These are phyloP conservation scores for Eupeodes luniger DNA, from an alignment of 2,888 invertebrate genomes.

Conservation along the genomic window DNA sequence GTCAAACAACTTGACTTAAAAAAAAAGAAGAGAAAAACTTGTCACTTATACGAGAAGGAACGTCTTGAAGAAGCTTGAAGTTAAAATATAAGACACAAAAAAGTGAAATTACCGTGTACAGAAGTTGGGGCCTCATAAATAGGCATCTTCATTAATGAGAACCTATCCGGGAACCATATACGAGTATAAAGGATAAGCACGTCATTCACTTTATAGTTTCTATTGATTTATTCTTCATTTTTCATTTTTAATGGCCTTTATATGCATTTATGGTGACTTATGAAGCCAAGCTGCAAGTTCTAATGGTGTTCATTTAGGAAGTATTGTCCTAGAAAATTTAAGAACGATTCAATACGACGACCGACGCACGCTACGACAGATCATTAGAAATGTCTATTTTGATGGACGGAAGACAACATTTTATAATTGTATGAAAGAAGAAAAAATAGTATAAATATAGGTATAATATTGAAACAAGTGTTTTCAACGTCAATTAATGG, in stretches of 20 bases:
- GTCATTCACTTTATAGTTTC: neutral
- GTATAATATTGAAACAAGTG: neutral
- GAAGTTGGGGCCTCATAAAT: slow-evolving; percentile 54
- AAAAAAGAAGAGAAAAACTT: slow-evolving; percentile 45
- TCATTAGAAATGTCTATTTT: slow-evolving; percentile 6
- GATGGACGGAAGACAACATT: neutral
- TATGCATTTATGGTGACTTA: slow-evolving; percentile 14
- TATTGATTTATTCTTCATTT: slow-evolving; percentile 25
- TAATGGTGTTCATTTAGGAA: neutral
- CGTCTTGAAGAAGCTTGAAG: neutral
- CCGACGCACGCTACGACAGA: neutral
- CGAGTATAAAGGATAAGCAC: slow-evolving; percentile 9
- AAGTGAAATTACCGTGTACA: slow-evolving; percentile 70
- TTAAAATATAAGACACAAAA: slow-evolving; percentile 21
- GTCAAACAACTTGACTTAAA: slow-evolving; percentile 43
- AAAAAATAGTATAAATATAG: neutral
- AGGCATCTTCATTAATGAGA: slow-evolving; percentile 51
- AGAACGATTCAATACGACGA: neutral
- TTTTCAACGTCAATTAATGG: neutral
- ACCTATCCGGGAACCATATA: neutral
- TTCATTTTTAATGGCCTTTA: neutral
- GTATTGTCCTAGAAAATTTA: slow-evolving; percentile 19
- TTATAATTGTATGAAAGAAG: neutral
- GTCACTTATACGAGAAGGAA: slow-evolving; percentile 35
- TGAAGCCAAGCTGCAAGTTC: neutral